Evolutionary conservation across 2,113 vertebrate species (phyloP).

Genomic region (Copsychus sechellarum): DNA sequence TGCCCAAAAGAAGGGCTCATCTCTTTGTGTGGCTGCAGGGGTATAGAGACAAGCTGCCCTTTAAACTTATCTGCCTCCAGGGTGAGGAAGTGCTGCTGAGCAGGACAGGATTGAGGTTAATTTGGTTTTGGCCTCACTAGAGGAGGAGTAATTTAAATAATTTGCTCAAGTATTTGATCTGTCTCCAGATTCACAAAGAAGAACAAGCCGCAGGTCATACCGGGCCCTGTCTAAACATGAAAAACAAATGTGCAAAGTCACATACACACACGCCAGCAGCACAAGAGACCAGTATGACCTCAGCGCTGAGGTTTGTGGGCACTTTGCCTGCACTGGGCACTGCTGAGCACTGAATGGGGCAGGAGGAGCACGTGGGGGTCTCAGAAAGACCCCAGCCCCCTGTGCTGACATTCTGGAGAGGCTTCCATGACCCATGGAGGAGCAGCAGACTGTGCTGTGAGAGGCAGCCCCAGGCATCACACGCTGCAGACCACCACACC

Average conservation of each 20-base stretch:
- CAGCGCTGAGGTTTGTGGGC: accelerated
- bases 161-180: background rate
- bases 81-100: background rate
- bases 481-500: background rate
- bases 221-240: background rate
- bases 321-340: background rate
- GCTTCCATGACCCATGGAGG: background rate
- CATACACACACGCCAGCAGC: accelerated
- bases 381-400: accelerated
- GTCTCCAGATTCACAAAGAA: background rate
- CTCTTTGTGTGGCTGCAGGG: background rate
- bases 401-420: accelerated
- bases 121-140: background rate
- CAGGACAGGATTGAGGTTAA: background rate
- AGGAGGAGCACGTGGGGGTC: accelerated
- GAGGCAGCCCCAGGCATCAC: background rate
- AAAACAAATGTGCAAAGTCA: background rate
- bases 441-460: accelerated
- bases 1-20: background rate
- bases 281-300: accelerated
- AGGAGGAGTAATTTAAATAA: background rate
- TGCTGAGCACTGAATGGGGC: background rate
- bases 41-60: background rate
- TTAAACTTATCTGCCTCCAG: background rate
- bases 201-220: background rate